Base-by-base conservation (phyloP, 1,140 invertebrate species). In the Papilio glaucus region DNA sequence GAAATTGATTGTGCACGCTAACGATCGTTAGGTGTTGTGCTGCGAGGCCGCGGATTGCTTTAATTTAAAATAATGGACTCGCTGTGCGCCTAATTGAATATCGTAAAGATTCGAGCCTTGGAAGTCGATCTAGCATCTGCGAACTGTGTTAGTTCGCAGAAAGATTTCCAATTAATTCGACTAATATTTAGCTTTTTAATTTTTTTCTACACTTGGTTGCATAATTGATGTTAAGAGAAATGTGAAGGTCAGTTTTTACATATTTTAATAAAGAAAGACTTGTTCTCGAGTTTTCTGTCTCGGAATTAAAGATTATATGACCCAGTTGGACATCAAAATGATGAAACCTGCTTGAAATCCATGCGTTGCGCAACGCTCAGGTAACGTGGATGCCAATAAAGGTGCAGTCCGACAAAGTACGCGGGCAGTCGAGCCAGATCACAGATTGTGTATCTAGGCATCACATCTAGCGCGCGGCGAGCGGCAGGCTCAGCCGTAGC, bases 1-100 rank as follows among this genome's bases (percentile, higher is more conserved):
- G 67, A 69, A 69, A 69, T 69, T 69, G 67, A 69, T 53, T 69
- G 67, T 53, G 26, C 24, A 8, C 60, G 15, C 67, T 69, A 69
- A 69, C 26, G 67, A 69, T 69, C 67, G 42, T 69, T 69, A 69
- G 67, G 42, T 53, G 67, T 53, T 21, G 10, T 45, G 15, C 26
- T 45, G 42, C 26, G 60, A 29, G 24, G 29, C 1, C 24, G 21
- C 26, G 63, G 63, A 39, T 41, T 39, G 63, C 38, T 18, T 21
- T 18, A 15, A 67, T 67, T 67, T 67, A 24, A 67, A 8, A 42
- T 67, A 67, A 67, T 67, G 21, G 63, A 45, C 18, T 57, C 12
- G 21, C 21, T 18, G 38, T 67, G 33, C 10, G 21, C 63, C 42
- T 67, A 41, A 67, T 67, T 67, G 39, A 67, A 67, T 26, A 67